phyloP scores from a whole-genome alignment of 1,140 invertebrate genomes.

The Phthorimaea operculella region DNA sequence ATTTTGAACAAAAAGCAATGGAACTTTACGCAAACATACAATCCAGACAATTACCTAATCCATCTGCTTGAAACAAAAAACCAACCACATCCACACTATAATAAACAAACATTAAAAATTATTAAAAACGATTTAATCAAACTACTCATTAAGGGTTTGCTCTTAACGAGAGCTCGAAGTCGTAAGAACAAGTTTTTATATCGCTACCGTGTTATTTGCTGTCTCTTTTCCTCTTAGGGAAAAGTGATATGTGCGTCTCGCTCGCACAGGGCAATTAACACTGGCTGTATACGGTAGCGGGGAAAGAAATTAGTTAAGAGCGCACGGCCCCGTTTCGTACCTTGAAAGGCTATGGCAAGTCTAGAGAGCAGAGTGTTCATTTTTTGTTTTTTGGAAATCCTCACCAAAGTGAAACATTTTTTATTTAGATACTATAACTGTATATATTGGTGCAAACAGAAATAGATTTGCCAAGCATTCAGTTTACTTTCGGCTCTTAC shows the following conservation, averaged over 20 bases:
- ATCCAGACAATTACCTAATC: neutral
- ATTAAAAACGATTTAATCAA: slow-evolving; percentile 22
- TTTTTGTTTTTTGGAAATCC: neutral
- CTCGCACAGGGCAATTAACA: slow-evolving; percentile 48
- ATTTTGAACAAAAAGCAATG: neutral
- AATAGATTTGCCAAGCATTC: neutral
- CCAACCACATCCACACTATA: slow-evolving; percentile 26
- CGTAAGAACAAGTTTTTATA: slow-evolving; percentile 49
- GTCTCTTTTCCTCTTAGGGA: slow-evolving; percentile 17
- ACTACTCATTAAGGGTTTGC: neutral
- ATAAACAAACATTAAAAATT: slow-evolving; percentile 37
- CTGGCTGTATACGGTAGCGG: slow-evolving; percentile 52
- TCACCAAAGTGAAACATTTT: no score
- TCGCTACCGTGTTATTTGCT: slow-evolving; percentile 26
- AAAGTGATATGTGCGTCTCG: slow-evolving; percentile 23
- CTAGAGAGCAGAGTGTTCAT: neutral
- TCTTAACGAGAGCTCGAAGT: slow-evolving; percentile 28
- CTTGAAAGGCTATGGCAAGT: neutral
- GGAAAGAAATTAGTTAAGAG: slow-evolving; percentile 57
- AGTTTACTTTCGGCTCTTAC: neutral
- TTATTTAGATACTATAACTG: neutral
- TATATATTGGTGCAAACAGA: neutral
- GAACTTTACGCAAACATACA: neutral
- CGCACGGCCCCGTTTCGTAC: slow-evolving; percentile 1
- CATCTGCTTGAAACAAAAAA: slow-evolving; percentile 12